Conservation (phyloP, 92 coral and sea anemone genomes). For the Porites divaricata region DNA sequence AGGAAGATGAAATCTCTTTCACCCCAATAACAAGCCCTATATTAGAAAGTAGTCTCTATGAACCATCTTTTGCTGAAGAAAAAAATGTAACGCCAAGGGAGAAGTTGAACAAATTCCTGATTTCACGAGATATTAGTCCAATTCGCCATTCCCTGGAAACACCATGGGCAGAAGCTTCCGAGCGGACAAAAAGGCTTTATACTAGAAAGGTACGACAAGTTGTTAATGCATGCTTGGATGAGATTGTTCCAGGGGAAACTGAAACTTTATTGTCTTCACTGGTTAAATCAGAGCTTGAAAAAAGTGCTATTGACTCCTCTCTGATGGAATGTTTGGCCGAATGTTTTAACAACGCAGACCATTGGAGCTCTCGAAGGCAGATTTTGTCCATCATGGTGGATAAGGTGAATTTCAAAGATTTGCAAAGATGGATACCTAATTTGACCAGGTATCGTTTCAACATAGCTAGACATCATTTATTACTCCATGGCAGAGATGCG, state of each 20-base stretch:
- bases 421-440: slow-evolving; percentile 56
- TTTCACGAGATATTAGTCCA: slow-evolving; percentile 60
- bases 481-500: slow-evolving; percentile 66
- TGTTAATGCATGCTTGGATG: slow-evolving; percentile 38
- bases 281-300: not conserved
- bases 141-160: slow-evolving; percentile 49
- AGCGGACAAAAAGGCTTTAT: slow-evolving; percentile 56
- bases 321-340: slow-evolving; percentile 61
- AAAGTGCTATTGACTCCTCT: slow-evolving; percentile 37
- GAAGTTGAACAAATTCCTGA: slow-evolving; percentile 44
- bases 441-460: slow-evolving; percentile 61
- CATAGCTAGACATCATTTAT: slow-evolving; percentile 56
- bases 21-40: not conserved
- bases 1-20: not conserved
- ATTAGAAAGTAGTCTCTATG: slow-evolving; percentile 3
- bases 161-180: slow-evolving; percentile 60
- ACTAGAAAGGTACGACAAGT: slow-evolving; percentile 52
- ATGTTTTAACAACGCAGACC: slow-evolving; percentile 58
- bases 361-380: slow-evolving; percentile 65
- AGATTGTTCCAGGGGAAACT: slow-evolving; percentile 37
- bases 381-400: slow-evolving; percentile 65
- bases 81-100: slow-evolving; percentile 8
- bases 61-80: slow-evolving; percentile 3
- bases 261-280: not conserved
- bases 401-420: slow-evolving; percentile 50